Percentiles rank a stretch among this genome's conserved stretches.
These are phyloP conservation scores for Clinocottus analis DNA, from an alignment of 2,113 vertebrate genomes.

Conservation along the genomic window DNA sequence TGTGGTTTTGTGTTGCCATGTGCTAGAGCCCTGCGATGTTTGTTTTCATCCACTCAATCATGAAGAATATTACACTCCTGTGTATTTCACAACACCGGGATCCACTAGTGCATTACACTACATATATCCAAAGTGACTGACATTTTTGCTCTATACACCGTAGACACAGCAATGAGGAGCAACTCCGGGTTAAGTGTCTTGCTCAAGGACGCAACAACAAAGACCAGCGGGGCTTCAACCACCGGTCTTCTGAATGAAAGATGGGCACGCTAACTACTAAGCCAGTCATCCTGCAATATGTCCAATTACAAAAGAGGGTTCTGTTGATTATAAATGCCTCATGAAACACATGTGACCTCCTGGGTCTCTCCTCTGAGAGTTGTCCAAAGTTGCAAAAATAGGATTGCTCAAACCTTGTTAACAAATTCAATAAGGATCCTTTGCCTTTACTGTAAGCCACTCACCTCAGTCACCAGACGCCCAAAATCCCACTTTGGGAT, in stretches of 20 bases:
- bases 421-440: slow-evolving; percentile 32
- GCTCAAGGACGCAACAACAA: too few species aligned
- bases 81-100: background rate
- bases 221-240: too few species aligned
- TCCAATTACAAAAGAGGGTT: background rate
- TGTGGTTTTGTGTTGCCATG: background rate
- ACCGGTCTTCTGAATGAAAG: too few species aligned
- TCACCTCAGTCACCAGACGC: slow-evolving; percentile 13
- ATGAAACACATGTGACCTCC: background rate
- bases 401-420: slow-evolving; percentile 29
- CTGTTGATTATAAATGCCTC: background rate
- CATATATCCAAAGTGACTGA: too few species aligned
- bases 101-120: background rate
- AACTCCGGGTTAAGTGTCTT: too few species aligned
- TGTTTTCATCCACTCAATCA: background rate
- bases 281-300: too few species aligned
- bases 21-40: background rate
- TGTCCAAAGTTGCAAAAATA: background rate
- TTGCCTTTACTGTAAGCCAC: background rate
- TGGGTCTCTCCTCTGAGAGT: background rate
- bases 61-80: background rate
- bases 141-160: too few species aligned
- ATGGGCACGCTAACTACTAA: too few species aligned
- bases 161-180: too few species aligned
- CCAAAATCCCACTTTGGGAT: background rate